Evolutionary conservation across 2,797 vertebrate species (phyloP), one percentile per base, ranked within the genome.

Genomic region (Apodemus agrarius): DNA sequence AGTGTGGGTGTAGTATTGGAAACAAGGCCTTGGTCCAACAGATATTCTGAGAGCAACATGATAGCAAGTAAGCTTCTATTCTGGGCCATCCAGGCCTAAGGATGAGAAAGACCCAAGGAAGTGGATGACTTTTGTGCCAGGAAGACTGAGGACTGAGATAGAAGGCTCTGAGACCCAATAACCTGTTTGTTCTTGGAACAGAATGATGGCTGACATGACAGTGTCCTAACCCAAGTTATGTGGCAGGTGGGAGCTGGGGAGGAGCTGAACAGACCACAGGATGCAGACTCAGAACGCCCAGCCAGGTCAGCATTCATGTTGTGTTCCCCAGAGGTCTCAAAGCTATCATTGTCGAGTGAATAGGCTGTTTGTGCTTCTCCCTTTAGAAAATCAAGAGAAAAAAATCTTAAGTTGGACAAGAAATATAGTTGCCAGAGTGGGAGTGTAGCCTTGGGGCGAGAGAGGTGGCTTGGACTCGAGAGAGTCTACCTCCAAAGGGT

Each of bases 1-100:
- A 3, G n/a, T 52, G 0, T 4, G 0, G 1, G n/a, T 31, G 6
- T 10, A 37, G 37, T 8, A 2, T 17, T 0, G 6, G n/a, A 13
- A 81, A 21, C 0, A 9, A 14, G 37, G 26, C 40, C 37, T 8
- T 1, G 14, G 26, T 49, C 63, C 34, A 8, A 9, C 9, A 3
- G 24, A 26, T 7, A 8, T 0, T 65, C 46, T 21, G 7, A 93
- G 52, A 92, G 34, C 24, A 22, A 34, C 9, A 5, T 8, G 24
- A 16, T 12, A 24, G 6, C 59, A 21, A 26, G 46, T 40, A 24
- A n/a, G 76, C 46, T 72, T 31, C 29, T 59, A 22, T 6, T 3
- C 26, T 40, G 31, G 3, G 4, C 74, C 31, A 1, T 26, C 34
- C 31, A 49, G n/a, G 37, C 12, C 2, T 24, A 57, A 63, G 29